Base-by-base conservation (phyloP, 2,888 invertebrate genomes). In the Synergus umbraculus region DNA sequence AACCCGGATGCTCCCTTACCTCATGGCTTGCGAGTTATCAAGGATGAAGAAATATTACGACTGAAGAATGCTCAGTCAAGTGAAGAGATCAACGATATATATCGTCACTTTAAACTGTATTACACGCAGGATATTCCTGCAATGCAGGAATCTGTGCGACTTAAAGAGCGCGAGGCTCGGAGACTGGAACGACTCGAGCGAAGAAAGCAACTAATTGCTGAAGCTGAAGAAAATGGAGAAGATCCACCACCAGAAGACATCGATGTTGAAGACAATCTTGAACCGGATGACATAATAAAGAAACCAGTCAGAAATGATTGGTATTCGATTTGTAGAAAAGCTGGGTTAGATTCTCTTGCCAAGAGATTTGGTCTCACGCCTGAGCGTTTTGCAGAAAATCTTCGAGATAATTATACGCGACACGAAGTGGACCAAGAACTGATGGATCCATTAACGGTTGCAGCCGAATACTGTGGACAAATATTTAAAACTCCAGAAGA, bases 341-440 rank as follows among this genome's bases (percentile, higher is more conserved):
- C 97, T 3, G 97, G 97, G 37, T 94, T 98, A 15, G 97, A 95
- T 88, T 95, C 96, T 0, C 94, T 99, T 67, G 97, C 97, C 3
- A 97, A 96, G 90, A 96, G 96, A 90, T 99, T 99, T 92, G 99
- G 99, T 82, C 93, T 99, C 76, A 95, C 96, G 0, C 98, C 99
- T 22, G 97, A 98, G 90, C 97, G 99, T 92, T 98, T 98, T 92
- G 98, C 98, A 0, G 98, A 99, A 93, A 99, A 99, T 93, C 93
- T 99, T 8, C 95, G 98, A 1, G 98, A 99, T 89, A 98, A 98
- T 91, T 99, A 99, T 92, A 97, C 98, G 91, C 94, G 98, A 13
- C 97, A 98, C 91, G 99, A 99, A 89, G 97, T 99, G 1, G 98
- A 98, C 76, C 98, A 99, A 91, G 97, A 97, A 86, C 95, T 96